Conservation (phyloP, 2,888 invertebrate genomes). For the Lithophane semibrunnea region DNA sequence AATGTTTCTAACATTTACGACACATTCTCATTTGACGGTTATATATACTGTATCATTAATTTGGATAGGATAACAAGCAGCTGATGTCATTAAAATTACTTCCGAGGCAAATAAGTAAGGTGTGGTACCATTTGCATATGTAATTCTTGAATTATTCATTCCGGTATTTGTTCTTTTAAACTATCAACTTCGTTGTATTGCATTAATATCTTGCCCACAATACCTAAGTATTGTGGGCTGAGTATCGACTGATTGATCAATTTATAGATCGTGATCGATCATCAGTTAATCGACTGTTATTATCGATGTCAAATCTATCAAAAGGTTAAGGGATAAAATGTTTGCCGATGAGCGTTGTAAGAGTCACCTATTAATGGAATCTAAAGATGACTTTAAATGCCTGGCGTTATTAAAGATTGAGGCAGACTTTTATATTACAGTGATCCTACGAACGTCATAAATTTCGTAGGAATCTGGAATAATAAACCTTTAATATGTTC, state of each 20-base stretch:
- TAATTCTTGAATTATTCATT: slow-evolving; percentile 35
- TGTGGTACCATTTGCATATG: slow-evolving; percentile 34
- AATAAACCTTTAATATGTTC: neutral
- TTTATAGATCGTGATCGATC: slow-evolving; percentile 54
- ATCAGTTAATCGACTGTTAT: slow-evolving; percentile 47
- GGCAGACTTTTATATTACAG: neutral
- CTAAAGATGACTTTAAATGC: neutral
- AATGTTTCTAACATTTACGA: neutral
- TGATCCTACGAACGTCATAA: neutral
- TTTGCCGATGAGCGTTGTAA: slow-evolving; percentile 7
- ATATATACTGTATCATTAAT: neutral
- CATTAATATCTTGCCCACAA: neutral
- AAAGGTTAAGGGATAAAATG: slow-evolving; percentile 47
- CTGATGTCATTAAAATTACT: slow-evolving; percentile 46
- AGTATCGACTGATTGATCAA: slow-evolving; percentile 33
- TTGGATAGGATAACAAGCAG: slow-evolving; percentile 6
- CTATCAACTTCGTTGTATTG: slow-evolving; percentile 7
- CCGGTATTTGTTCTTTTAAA: slow-evolving; percentile 20
- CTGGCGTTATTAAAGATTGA: neutral
- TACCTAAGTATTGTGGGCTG: neutral
- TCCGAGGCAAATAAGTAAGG: slow-evolving; percentile 41
- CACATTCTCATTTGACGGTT: neutral
- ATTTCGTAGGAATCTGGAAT: neutral
- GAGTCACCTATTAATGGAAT: neutral
- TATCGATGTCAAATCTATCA: slow-evolving; percentile 58